These are phyloP conservation scores for Emydura subglobosa DNA, from an alignment of 2,113 vertebrate genomes.

Conservation along the genomic window DNA sequence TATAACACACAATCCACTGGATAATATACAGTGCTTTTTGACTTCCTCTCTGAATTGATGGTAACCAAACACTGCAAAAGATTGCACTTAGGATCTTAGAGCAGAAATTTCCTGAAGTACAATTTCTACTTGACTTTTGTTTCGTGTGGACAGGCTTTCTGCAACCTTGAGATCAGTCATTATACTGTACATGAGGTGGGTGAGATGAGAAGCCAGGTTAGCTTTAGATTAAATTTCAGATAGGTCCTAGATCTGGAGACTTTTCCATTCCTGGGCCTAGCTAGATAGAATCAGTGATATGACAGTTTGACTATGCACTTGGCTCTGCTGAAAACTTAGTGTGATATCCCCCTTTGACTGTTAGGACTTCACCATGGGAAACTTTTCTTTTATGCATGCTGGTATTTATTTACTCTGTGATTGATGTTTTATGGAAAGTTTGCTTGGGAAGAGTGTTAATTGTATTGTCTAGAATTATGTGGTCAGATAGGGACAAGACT, in stretches of 20 bases:
- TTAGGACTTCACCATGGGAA: neutral
- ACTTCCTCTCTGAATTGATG: slow-evolving; percentile 17
- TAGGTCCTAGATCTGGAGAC: neutral
- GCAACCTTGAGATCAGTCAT: slow-evolving; percentile 17
- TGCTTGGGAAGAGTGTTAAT: neutral
- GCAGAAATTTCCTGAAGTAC: slow-evolving; percentile 15
- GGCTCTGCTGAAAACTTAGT: slow-evolving; percentile 48
- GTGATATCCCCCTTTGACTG: neutral
- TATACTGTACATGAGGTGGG: neutral
- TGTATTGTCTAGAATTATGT: neutral
- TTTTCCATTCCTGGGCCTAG: neutral
- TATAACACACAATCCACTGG: neutral
- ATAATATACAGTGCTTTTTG: neutral
- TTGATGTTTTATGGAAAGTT: neutral
- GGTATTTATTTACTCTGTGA: slow-evolving; percentile 11
- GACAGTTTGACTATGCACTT: slow-evolving; percentile 14
- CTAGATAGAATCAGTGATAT: neutral
- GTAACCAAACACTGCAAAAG: slow-evolving; percentile 27
- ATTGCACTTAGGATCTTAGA: slow-evolving; percentile 15
- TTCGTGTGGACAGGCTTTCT: slow-evolving; percentile 27
- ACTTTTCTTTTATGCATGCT: neutral
- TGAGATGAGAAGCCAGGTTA: slow-evolving; percentile 52
- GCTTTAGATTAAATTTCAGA: neutral
- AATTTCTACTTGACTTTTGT: slow-evolving; percentile 49
- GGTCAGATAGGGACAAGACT: neutral